Base-by-base conservation (phyloP, 92 coral and sea anemone genomes). In the Palythoa caribaeorum region DNA sequence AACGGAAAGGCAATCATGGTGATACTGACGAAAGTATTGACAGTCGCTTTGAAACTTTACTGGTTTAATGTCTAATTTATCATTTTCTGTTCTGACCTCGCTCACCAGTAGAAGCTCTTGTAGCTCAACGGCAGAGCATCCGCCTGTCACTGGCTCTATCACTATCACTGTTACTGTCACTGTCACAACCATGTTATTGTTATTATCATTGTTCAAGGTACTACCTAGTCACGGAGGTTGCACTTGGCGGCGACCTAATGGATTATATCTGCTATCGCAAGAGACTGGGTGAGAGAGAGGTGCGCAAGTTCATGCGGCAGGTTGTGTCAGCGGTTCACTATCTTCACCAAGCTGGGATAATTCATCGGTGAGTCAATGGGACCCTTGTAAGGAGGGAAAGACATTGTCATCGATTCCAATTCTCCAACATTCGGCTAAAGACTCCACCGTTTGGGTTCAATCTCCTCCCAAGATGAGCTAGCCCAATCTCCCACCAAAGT, bases 191-290 rank as follows among this genome's bases (percentile, higher is more conserved):
- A 10, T 28, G 28, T 28, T 0, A 28, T 28, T 28, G 28, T 28
- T 28, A 28, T 28, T 28, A 28, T 28, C 28, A 11, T 57, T 57
- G 11, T 17, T 11, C 68, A 4, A 94, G 98, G 79, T 97, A 97
- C 88, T 97, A 97, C 90, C 87, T 97, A 48, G 93, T 95, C 71
- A 93, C 95, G 51, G 99, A 97, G 90, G 59, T 97, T 19, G 99
- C 99, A 38, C 91, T 93, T 36, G 99, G 99, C 13, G 99, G 99
- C 13, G 99, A 97, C 66, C 92, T 97, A 2, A 97, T 97, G 99
- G 99, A 97, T 84, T 93, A 97, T 85, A 97, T 97, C 74, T 97
- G 99, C 65, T 95, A 95, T 84, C 95, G 98, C n/a, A 97, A 90
- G 91, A 95, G 91, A 71, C 93, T 97, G 50, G 98, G 98, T 3